phyloP scores from a whole-genome alignment of 2,888 invertebrate species.

The Drosophila buzzatii region DNA sequence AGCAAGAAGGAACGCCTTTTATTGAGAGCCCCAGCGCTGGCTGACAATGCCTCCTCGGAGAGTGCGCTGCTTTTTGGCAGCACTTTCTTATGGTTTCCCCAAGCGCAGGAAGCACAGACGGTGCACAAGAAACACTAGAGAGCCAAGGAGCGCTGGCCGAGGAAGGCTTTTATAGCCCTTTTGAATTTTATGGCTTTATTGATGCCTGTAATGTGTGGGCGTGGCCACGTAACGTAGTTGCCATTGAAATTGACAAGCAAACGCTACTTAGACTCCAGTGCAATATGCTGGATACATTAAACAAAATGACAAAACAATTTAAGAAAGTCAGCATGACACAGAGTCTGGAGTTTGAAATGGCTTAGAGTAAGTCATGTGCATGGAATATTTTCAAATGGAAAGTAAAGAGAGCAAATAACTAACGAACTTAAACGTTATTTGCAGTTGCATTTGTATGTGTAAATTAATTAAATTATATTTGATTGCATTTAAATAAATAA shows the following conservation, averaged over 20 bases:
- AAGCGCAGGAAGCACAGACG: conserved; percentile 1
- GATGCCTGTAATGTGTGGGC: conserved; percentile 59
- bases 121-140: not conserved
- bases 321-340: not conserved
- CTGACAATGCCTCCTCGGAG: conserved; percentile 59
- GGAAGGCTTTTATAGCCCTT: conserved; percentile 66
- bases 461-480: not conserved
- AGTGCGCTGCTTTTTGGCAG: conserved; percentile 69
- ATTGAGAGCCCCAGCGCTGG: conserved; percentile 23
- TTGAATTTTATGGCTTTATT: conserved; percentile 73
- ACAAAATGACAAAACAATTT: not conserved
- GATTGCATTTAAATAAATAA: not conserved
- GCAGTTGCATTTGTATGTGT: not conserved
- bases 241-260: conserved; percentile 51
- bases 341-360: too few relatives aligned
- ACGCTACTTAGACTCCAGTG: conserved; percentile 27
- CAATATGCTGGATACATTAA: conserved; percentile 15
- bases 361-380: too few relatives aligned
- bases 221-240: conserved; percentile 51
- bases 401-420: too few relatives aligned
- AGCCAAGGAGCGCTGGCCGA: conserved; percentile 1
- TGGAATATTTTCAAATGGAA: too few relatives aligned
- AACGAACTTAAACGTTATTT: too few relatives aligned
- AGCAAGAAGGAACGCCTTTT: conserved; percentile 28
- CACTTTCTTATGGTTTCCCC: conserved; percentile 70